These are phyloP conservation scores for Marmota monax DNA, from an alignment of 2,113 vertebrate species.

Conservation along the genomic window DNA sequence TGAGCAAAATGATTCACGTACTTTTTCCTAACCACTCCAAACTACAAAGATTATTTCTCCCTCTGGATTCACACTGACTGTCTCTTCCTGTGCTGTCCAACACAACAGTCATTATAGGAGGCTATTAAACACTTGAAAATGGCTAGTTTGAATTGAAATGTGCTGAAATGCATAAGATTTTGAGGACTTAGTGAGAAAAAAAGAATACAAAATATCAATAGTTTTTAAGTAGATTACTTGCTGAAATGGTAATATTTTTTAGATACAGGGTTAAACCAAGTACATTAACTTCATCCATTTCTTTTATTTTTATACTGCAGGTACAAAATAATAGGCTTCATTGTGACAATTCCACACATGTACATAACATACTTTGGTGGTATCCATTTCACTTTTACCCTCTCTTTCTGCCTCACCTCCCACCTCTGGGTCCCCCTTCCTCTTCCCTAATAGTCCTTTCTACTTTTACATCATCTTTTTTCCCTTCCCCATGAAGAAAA, in stretches of 20 bases:
- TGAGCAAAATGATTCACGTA: constrained; percentile 22
- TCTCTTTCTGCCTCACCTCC: no score
- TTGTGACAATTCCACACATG: no score
- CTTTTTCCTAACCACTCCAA: neutral
- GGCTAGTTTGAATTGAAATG: neutral
- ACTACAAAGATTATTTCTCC: neutral
- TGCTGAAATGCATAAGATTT: neutral
- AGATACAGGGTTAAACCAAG: no score
- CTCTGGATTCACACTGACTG: neutral
- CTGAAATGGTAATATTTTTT: neutral
- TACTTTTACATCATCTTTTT: no score
- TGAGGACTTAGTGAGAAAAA: neutral
- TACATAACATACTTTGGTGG: no score
- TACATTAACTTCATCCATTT: neutral
- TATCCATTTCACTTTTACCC: no score
- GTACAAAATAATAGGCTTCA: no score
- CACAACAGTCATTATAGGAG: neutral
- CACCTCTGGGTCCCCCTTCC: no score
- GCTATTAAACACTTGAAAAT: neutral
- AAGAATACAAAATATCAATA: neutral
- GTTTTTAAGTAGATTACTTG: neutral
- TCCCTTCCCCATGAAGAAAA: no score
- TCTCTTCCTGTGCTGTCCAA: neutral
- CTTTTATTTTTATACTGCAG: no score
- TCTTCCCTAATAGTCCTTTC: no score